Conservation (phyloP, 2,797 vertebrate genomes). For the Enteromius anoplus region DNA sequence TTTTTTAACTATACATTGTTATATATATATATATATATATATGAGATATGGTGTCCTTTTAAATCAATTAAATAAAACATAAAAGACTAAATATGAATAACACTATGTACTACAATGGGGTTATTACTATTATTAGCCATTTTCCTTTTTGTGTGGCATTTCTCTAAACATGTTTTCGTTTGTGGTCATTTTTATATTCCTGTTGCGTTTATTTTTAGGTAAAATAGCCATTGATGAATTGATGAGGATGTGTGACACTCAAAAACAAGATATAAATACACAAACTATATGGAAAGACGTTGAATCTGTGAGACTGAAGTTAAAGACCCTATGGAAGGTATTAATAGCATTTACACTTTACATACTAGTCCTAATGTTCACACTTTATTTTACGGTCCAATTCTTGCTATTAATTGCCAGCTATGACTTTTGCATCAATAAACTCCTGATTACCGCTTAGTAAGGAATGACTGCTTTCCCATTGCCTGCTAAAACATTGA, state of each 20-base stretch:
- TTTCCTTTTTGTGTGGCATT: not conserved
- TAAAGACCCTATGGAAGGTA: conserved; percentile 91
- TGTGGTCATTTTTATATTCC: not conserved
- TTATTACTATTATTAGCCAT: not conserved
- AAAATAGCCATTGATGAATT: conserved; percentile 87
- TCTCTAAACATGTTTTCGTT: not conserved
- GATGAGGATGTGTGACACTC: conserved; percentile 78
- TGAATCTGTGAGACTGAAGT: conserved; percentile 77
- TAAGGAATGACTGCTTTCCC: not conserved
- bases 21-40: not conserved
- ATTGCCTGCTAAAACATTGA: not conserved
- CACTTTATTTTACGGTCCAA: not conserved
- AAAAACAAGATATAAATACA: conserved; percentile 68
- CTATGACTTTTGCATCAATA: not conserved
- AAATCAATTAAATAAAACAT: not conserved
- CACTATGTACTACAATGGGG: not conserved
- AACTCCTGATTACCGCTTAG: not conserved
- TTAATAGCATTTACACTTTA: not conserved
- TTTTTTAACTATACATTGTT: not conserved
- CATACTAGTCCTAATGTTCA: not conserved
- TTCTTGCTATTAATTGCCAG: not conserved
- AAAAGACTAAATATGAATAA: not conserved
- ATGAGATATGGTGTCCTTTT: not conserved
- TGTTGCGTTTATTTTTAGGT: conserved; percentile 74
- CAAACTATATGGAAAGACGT: conserved; percentile 63